Evolutionary conservation across 2,797 vertebrate species (phyloP), one percentile per base, ranked within the genome.

Genomic region (Apogon hyalosoma): DNA sequence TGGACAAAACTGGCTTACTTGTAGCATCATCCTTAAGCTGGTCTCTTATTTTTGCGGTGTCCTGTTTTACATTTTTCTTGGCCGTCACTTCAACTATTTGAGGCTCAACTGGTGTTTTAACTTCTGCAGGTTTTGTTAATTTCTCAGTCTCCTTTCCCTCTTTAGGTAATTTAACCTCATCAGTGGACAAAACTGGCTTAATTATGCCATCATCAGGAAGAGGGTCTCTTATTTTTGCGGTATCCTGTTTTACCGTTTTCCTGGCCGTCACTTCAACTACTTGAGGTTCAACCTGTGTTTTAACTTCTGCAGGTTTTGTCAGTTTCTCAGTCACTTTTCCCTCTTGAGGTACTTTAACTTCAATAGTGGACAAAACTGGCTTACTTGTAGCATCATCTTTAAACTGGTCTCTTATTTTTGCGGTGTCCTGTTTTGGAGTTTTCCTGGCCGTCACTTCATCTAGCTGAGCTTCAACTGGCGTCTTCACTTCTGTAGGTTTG

Each of bases 181-280:
- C 5, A 28, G 24, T 28, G 24, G 24, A 28, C 5, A 28, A 4
- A 28, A 28, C 24, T 28, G 24, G 24, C 24, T 28, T 28, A 28
- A 3, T 28, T 28, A 28, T 28, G 24, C 5, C 24, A 28, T 28
- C 24, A 28, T 28, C 24, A 5, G 4, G 4, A 28, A 28, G 24
- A 1, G 2, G 24, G 24, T 28, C 24, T 28, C 5, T 28, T 28
- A 28, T 28, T 28, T 28, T 28, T 28, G 24, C 24, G 40, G 18
- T 73, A 21, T 77, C 80, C 58, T 84, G 63, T 73, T 75, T 63
- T 14, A 49, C 24, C 53, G 38, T 48, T 80, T 73, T 88, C 52
- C 72, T 81, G 31, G 33, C 28, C 39, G 55, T 69, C 38, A 80
- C 69, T 6, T 47, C 1, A 51, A 65, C 62, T 2, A 15, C 63